Conservation (phyloP, 2,888 invertebrate genomes). For the Nomada fucata region DNA sequence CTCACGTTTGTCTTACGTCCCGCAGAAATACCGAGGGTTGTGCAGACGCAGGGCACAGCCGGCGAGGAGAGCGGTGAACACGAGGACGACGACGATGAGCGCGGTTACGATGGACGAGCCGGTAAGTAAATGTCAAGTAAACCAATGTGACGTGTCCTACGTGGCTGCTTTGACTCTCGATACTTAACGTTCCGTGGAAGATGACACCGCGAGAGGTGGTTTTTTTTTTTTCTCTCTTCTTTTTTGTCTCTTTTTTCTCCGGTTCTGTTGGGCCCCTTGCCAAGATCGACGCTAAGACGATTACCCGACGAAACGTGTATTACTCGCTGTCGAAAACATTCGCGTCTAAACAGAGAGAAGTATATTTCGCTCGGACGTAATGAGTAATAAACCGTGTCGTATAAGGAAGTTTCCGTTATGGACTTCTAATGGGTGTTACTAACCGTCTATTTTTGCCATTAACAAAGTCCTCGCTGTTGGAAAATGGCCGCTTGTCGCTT, state of each 20-base stretch:
- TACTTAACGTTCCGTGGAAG: conserved; percentile 7
- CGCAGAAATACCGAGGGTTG: conserved; percentile 91
- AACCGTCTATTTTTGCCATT: too few species aligned
- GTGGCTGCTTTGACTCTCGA: not conserved
- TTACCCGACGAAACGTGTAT: not conserved
- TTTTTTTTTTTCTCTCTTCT: too few species aligned
- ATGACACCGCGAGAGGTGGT: not conserved
- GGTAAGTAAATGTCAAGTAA: conserved; percentile 68
- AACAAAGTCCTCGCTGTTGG: too few species aligned
- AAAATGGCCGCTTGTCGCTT: too few species aligned
- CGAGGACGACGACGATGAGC: conserved; percentile 87
- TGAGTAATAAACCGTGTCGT: too few species aligned
- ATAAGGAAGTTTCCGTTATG: too few species aligned
- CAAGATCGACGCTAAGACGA: not conserved
- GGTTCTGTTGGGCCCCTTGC: not conserved
- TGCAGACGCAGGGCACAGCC: conserved; percentile 87
- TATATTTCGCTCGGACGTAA: too few species aligned
- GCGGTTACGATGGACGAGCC: conserved; percentile 86
- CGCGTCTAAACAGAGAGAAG: too few species aligned
- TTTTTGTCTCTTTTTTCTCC: too few species aligned
- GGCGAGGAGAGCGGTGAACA: conserved; percentile 81
- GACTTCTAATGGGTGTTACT: too few species aligned
- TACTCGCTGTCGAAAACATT: not conserved
- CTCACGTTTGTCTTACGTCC: conserved; percentile 64
- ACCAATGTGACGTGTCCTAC: conserved; percentile 10